Conservation (phyloP, 2,113 vertebrate genomes). For the Oreotragus oreotragus region DNA sequence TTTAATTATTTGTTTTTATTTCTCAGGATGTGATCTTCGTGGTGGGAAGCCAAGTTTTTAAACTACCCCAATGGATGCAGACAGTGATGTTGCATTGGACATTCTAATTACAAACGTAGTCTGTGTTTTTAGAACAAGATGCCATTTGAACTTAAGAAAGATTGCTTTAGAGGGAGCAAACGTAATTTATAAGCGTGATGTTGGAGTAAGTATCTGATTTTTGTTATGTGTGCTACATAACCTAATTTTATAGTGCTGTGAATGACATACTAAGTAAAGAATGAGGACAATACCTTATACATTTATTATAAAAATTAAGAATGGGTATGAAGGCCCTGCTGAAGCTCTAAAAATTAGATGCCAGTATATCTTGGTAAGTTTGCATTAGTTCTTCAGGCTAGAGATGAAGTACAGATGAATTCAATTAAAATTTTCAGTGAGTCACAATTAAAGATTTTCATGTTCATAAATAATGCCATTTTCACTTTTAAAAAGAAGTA, state of each 20-base stretch:
- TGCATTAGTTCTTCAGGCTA: conserved; percentile 25
- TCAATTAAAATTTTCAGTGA: background rate
- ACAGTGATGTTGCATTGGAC: conserved; percentile 95
- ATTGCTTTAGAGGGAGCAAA: conserved; percentile 97
- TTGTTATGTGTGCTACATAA: background rate
- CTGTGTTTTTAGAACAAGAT: conserved; percentile 97
- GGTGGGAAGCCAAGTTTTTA: conserved; percentile 79
- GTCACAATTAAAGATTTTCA: background rate
- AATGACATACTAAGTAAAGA: background rate
- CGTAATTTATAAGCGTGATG: conserved; percentile 98
- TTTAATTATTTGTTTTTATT: conserved; percentile 58
- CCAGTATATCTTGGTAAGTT: background rate
- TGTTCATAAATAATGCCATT: background rate
- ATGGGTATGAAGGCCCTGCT: background rate
- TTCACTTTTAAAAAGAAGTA: background rate
- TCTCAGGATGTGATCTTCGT: conserved; percentile 83
- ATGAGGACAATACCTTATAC: background rate
- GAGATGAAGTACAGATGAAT: conserved; percentile 27
- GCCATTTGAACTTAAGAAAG: conserved; percentile 97
- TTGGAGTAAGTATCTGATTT: conserved; percentile 87
- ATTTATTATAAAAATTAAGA: background rate
- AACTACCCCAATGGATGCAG: conserved; percentile 94
- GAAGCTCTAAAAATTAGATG: conserved; percentile 17
- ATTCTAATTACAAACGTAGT: conserved; percentile 99
- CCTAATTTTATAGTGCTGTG: background rate